Evolutionary conservation across 2,888 invertebrate species (phyloP).

Genomic region (Stenotaenia linearis): DNA sequence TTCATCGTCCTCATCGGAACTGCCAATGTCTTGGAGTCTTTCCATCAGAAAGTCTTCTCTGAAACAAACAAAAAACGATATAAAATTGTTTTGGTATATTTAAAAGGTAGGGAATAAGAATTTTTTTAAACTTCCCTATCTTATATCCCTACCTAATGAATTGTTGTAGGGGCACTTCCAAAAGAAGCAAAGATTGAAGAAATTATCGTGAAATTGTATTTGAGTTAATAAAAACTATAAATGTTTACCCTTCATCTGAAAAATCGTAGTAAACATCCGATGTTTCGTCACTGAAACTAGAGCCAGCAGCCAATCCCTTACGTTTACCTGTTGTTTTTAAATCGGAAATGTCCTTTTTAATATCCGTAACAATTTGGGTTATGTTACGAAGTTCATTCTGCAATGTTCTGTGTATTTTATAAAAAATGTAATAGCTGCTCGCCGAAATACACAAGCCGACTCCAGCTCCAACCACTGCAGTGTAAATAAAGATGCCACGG

Average conservation of each 20-base stretch:
- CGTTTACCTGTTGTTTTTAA: not conserved
- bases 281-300: slow-evolving; percentile 32
- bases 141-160: not conserved
- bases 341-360: slow-evolving; percentile 15
- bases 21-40: not conserved
- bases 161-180: not conserved
- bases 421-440: not conserved
- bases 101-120: not conserved
- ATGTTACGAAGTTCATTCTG: not conserved
- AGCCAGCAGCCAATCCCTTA: slow-evolving; percentile 13
- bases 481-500: not conserved
- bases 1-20: not conserved
- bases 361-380: not conserved
- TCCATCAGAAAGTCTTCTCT: not conserved
- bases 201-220: not conserved
- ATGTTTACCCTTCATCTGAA: slow-evolving; percentile 33
- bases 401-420: not conserved
- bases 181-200: not conserved
- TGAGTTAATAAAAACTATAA: not conserved
- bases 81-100: not conserved
- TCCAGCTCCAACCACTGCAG: not conserved
- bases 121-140: not conserved
- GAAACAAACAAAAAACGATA: not conserved
- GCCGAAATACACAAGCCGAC: not conserved
- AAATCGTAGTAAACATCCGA: slow-evolving; percentile 35